phyloP scores from a whole-genome alignment of 2,797 vertebrate genomes.

The Ctenochaetus hawaiiensis region DNA sequence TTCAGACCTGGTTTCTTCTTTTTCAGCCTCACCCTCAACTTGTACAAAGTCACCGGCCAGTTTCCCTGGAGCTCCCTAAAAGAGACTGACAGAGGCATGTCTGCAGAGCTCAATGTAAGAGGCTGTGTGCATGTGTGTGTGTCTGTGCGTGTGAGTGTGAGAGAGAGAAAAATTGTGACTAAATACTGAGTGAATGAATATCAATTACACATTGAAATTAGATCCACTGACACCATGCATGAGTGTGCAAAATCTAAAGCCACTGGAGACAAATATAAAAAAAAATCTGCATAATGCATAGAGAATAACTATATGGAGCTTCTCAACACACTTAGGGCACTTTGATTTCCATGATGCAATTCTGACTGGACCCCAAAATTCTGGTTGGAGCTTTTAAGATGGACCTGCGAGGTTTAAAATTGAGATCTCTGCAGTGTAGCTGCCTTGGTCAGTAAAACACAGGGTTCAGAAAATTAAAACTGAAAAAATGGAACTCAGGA shows the following conservation, averaged over 20 bases:
- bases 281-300: background rate
- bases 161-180: background rate
- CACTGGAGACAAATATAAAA: background rate
- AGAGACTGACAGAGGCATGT: constrained; percentile 94
- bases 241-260: background rate
- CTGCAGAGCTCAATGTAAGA: constrained; percentile 92
- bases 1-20: constrained; percentile 2
- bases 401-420: no score
- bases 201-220: background rate
- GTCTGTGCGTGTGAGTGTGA: no score
- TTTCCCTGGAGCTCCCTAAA: constrained; percentile 98
- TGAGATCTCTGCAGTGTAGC: no score
- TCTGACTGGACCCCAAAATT: no score
- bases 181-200: no score
- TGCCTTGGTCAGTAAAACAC: no score
- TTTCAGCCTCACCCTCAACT: constrained; percentile 91
- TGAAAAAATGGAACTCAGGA: no score
- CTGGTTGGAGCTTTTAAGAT: no score
- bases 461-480: no score
- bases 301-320: background rate
- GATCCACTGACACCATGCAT: background rate
- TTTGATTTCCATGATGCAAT: no score
- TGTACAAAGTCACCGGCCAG: constrained; percentile 97
- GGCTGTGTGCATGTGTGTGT: background rate
- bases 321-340: background rate